Evolutionary conservation across 2,113 vertebrate species (phyloP).

Genomic region (human): DNA sequence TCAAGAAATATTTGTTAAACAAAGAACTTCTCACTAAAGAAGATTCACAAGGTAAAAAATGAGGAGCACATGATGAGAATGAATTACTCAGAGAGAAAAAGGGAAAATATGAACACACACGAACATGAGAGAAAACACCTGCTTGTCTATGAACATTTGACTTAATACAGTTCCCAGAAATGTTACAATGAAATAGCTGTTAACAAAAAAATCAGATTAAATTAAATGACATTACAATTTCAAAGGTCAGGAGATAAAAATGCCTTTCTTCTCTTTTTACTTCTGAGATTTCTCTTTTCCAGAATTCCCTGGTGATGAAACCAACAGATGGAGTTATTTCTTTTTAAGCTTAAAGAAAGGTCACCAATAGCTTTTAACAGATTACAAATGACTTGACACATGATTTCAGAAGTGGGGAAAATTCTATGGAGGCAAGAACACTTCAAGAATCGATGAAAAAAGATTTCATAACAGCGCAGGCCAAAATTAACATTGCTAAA

Average conservation of each 20-base stretch:
- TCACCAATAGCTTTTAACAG: conserved; percentile 68
- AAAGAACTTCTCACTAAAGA: neutral
- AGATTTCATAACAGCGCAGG: neutral
- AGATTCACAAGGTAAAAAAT: conserved; percentile 25
- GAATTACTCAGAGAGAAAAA: neutral
- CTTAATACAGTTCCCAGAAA: conserved; percentile 70
- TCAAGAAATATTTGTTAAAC: conserved; percentile 47
- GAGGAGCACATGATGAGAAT: neutral
- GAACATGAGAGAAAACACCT: conserved; percentile 70
- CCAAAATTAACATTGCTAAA: conserved; percentile 47
- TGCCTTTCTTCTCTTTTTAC: conserved; percentile 51
- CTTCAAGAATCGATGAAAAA: conserved; percentile 36
- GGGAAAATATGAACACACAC: conserved; percentile 31
- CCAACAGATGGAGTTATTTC: conserved; percentile 66
- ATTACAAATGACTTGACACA: conserved; percentile 66
- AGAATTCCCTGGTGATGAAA: conserved; percentile 37
- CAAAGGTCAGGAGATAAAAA: conserved; percentile 67
- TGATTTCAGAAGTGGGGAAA: conserved; percentile 63
- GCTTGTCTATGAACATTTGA: conserved; percentile 68
- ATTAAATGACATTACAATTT: conserved; percentile 54
- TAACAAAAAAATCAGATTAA: conserved; percentile 65
- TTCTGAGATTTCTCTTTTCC: conserved; percentile 32
- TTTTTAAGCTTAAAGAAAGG: conserved; percentile 71
- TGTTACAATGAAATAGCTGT: conserved; percentile 57
- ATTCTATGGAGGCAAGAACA: conserved; percentile 48